phyloP scores from a whole-genome alignment of 2,888 invertebrate genomes.

The Cataglyphis livida region DNA sequence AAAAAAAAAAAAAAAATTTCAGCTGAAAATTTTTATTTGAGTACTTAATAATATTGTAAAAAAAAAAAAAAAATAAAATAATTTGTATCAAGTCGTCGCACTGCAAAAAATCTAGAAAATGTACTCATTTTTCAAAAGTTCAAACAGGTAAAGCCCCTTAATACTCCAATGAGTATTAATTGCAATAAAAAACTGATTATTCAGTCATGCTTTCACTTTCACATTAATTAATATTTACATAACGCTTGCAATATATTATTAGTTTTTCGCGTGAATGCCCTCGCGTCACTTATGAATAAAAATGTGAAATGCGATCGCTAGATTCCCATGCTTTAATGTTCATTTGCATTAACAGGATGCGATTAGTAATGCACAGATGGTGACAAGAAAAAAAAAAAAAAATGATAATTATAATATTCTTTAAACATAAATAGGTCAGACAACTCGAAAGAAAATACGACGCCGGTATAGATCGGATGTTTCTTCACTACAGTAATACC shows the following conservation, averaged over 20 bases:
- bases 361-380: slow-evolving; percentile 22
- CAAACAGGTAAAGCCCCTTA: too few relatives aligned
- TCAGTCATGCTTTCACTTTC: slow-evolving; percentile 9
- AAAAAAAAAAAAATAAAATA: too few relatives aligned
- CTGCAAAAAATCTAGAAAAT: too few relatives aligned
- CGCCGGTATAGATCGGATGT: not conserved
- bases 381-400: slow-evolving; percentile 33
- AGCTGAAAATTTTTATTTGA: too few relatives aligned
- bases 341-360: slow-evolving; percentile 19
- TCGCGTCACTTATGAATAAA: not conserved
- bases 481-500: not conserved
- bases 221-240: slow-evolving; percentile 17
- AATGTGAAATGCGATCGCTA: not conserved
- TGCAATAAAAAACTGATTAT: slow-evolving; percentile 1
- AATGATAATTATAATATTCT: slow-evolving; percentile 5
- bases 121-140: too few relatives aligned
- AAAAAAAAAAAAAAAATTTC: too few relatives aligned
- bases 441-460: not conserved
- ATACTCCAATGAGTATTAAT: not conserved
- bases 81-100: too few relatives aligned
- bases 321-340: not conserved
- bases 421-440: slow-evolving; percentile 4
- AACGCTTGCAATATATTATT: not conserved
- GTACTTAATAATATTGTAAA: too few relatives aligned
- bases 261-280: slow-evolving; percentile 22